These are phyloP conservation scores for Rafetus swinhoei DNA, from an alignment of 2,113 vertebrate genomes.

Conservation along the genomic window DNA sequence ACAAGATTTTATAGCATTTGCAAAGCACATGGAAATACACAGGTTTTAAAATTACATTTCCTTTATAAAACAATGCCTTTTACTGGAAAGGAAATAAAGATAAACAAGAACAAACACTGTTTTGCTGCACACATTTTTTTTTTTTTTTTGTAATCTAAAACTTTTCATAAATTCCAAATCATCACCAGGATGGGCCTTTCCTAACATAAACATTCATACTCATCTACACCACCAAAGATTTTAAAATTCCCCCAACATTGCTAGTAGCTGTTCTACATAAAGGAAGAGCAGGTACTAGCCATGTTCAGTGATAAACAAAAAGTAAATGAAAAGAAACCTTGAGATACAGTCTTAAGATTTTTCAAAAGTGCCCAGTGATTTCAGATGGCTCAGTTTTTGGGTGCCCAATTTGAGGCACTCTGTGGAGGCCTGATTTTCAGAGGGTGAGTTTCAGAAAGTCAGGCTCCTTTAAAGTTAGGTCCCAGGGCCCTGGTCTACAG, in stretches of 20 bases:
- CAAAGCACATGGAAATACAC: fast-evolving
- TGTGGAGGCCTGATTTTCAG: background rate
- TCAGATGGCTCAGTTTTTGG: background rate
- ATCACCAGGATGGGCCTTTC: background rate
- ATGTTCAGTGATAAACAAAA: background rate
- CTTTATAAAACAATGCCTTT: background rate
- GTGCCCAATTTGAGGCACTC: background rate
- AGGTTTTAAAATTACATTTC: background rate
- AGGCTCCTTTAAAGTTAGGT: background rate
- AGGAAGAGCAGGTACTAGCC: background rate
- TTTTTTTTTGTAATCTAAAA: background rate
- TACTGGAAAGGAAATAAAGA: background rate
- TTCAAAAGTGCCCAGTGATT: fast-evolving
- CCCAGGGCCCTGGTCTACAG: background rate
- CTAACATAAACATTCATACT: background rate
- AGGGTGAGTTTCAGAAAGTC: background rate
- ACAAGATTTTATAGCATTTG: background rate
- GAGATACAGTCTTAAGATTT: background rate
- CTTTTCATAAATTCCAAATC: background rate
- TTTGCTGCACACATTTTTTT: background rate
- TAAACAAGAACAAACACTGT: background rate
- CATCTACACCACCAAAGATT: background rate
- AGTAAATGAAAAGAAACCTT: background rate
- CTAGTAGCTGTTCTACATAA: background rate
- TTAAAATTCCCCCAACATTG: background rate